Evolutionary conservation across 2,888 invertebrate species (phyloP), one percentile per base, ranked within the genome.

Genomic region (Tiliacea citrago): DNA sequence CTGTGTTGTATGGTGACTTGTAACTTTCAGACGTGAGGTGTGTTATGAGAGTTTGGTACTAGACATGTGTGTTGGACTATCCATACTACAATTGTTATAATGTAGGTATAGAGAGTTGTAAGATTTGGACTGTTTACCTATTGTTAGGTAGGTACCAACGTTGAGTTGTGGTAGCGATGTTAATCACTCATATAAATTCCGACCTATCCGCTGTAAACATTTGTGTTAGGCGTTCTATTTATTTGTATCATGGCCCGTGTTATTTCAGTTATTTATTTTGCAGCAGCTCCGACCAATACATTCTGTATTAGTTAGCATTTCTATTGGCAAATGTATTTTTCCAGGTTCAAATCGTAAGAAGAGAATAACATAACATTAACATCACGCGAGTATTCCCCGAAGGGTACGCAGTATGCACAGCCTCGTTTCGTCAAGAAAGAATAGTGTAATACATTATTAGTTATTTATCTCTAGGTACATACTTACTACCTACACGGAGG

Each of bases 201-300:
- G 21, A 24, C 24, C 47, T 29, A 53, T 45, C 47, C 58, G 61
- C n/a, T 47, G 13, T n/a, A 42, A 77, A 62, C 70, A 70, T 49
- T 70, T 42, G 21, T 70, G 42, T 62, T 49, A 24, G n/a, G 8
- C 29, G 18, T 7, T 21, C 24, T 39, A 47, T 61, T 77, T 75
- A 39, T 61, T 70, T 9, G 29, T 55, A 12, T 60, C 21, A 49
- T 9, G 62, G 29, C n/a, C 8, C 16, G 16, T 70, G 42, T 75
- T 77, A 39, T 77, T 75, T 77, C 47, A 68, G 60, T 5, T 49
- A 42, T 21, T 55, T 55, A 39, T 78, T 61, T 71, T 49, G 29
- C 18, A 49, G 18, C 18, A 47, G 18, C 13, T 58, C n/a, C 49
- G 4, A 73, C 29, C 13, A 49, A 49, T 13, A 60, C 39, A 49